Evolutionary conservation across 2,113 vertebrate genomes (phyloP).

Genomic region (Caretta caretta): DNA sequence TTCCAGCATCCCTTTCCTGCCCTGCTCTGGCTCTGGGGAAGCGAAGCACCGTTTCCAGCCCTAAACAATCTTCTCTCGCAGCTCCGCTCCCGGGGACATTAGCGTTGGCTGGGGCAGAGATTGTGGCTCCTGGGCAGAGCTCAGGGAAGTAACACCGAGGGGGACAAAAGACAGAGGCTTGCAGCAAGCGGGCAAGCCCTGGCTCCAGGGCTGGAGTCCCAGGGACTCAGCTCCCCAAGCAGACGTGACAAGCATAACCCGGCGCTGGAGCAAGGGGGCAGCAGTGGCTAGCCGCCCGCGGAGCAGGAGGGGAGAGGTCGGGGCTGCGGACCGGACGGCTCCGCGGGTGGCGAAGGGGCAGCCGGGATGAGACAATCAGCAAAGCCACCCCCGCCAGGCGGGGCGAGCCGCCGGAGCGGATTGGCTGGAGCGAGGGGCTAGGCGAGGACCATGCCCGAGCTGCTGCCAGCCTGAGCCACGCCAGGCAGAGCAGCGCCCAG

Average conservation of each 20-base stretch:
- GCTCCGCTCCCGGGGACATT: background rate
- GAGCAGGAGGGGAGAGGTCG: background rate
- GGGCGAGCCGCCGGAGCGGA: background rate
- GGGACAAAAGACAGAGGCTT: background rate
- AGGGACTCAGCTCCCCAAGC: too few relatives aligned
- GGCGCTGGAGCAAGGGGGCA: too few relatives aligned
- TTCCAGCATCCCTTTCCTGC: background rate
- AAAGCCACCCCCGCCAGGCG: too few relatives aligned
- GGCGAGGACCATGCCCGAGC: background rate
- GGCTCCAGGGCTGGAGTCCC: too few relatives aligned
- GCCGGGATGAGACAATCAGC: too few relatives aligned
- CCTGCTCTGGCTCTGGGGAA: background rate
- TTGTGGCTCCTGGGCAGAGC: background rate
- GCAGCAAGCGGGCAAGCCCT: background rate
- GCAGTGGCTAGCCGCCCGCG: too few relatives aligned
- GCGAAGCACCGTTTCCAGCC: too few relatives aligned
- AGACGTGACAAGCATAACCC: too few relatives aligned
- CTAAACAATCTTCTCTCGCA: too few relatives aligned
- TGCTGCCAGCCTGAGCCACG: background rate
- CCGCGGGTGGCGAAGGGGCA: background rate
- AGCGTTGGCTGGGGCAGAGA: background rate
- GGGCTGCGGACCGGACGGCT: too few relatives aligned
- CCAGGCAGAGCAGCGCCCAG: background rate
- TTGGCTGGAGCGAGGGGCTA: background rate
- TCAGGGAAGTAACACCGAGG: too few relatives aligned